phyloP scores from a whole-genome alignment of 2,113 vertebrate genomes.

The Austrofundulus limnaeus region DNA sequence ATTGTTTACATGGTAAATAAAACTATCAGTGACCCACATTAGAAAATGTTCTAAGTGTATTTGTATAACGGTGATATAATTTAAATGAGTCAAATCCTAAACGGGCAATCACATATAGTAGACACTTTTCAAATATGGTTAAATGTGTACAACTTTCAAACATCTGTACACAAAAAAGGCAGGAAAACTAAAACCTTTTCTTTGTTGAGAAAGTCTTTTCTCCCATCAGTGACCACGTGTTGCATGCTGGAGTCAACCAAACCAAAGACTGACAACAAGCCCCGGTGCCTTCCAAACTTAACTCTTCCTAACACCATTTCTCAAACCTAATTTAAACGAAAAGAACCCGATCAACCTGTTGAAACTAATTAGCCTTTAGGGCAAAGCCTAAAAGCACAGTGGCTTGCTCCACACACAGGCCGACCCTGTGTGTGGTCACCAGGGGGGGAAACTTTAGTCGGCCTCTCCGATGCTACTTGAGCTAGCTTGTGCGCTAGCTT shows the following conservation, averaged over 20 bases:
- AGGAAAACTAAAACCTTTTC: not conserved
- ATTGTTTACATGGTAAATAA: no score
- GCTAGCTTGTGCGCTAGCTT: slow-evolving; percentile 54
- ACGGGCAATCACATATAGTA: not conserved
- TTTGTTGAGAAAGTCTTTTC: not conserved
- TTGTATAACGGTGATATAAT: no score
- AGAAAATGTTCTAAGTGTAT: no score
- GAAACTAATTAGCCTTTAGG: not conserved
- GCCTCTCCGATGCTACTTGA: slow-evolving; percentile 41
- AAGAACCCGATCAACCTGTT: slow-evolving; percentile 1
- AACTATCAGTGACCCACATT: no score
- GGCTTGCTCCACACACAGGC: not conserved
- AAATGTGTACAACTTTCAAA: no score
- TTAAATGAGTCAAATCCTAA: not conserved
- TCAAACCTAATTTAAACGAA: not conserved
- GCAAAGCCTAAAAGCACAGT: no score
- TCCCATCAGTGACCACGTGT: slow-evolving; percentile 70
- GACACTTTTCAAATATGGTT: not conserved
- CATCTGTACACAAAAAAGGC: not conserved
- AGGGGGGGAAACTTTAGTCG: slow-evolving; percentile 50
- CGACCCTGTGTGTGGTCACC: not conserved
- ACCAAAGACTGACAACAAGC: slow-evolving; percentile 22
- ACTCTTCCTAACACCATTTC: not conserved
- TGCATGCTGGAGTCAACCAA: no score
- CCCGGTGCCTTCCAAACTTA: not conserved